Conservation (phyloP, 2,113 vertebrate genomes). For the Amblyopsis rosae region DNA sequence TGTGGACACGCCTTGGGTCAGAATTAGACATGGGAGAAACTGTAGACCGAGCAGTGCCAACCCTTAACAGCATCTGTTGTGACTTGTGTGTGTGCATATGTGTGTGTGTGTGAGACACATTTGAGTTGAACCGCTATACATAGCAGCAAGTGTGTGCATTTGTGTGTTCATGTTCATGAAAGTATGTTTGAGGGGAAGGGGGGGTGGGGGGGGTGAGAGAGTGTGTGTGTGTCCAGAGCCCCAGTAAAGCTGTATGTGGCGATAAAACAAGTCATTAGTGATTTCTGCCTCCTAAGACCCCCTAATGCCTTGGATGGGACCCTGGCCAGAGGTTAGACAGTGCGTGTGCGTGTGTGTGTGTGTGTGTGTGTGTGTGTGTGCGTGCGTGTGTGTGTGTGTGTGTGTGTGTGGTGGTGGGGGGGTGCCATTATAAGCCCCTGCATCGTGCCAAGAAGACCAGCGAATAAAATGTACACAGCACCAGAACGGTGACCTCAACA, state of each 20-base stretch:
- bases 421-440: conserved; percentile 30
- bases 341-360: conserved; percentile 12
- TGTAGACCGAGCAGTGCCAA: background rate
- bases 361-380: conserved; percentile 13
- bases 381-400: background rate
- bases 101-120: background rate
- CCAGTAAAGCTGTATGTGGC: conserved; percentile 67
- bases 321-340: conserved; percentile 60
- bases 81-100: conserved; percentile 1
- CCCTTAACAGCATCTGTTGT: background rate
- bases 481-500: background rate
- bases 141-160: background rate
- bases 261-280: conserved; percentile 74
- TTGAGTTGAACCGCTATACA: too few relatives aligned
- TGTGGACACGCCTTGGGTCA: too few relatives aligned
- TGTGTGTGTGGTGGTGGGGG: background rate
- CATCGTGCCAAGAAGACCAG: conserved; percentile 29
- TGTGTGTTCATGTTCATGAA: conserved; percentile 4
- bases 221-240: conserved; percentile 33
- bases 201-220: background rate
- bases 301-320: conserved; percentile 67
- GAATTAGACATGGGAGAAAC: too few relatives aligned
- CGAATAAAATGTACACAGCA: conserved; percentile 45
- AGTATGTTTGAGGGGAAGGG: background rate
- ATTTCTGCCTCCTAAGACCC: conserved; percentile 71